These are phyloP conservation scores for Knipowitschia caucasica DNA, from an alignment of 2,797 vertebrate genomes.

Conservation along the genomic window DNA sequence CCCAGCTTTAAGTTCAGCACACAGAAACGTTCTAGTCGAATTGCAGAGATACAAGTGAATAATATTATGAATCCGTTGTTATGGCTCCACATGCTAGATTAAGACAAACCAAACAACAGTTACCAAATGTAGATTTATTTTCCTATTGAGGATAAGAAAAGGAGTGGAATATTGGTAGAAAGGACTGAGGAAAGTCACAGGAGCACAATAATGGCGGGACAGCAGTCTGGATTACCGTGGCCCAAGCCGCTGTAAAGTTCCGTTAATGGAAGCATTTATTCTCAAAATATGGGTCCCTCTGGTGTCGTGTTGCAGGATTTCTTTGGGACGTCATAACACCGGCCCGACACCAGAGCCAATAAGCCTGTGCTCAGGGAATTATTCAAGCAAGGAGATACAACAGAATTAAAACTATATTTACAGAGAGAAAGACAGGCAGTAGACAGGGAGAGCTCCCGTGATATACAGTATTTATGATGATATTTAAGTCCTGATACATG, in stretches of 20 bases:
- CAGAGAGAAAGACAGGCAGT: conserved; percentile 42
- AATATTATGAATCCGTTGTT: not conserved
- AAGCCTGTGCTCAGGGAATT: conserved; percentile 14
- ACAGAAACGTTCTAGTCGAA: no score
- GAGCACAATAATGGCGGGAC: conserved; percentile 53
- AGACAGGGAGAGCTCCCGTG: conserved; percentile 14
- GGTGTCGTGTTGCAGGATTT: conserved; percentile 41
- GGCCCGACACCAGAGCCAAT: conserved; percentile 22
- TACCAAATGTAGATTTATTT: conserved; percentile 73
- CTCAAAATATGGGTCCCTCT: conserved; percentile 45
- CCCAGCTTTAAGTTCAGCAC: no score
- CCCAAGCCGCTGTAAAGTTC: conserved; percentile 31
- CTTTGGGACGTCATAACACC: conserved; percentile 41
- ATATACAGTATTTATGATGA: conserved; percentile 26
- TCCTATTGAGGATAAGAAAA: conserved; percentile 58
- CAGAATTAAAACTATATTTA: conserved; percentile 57
- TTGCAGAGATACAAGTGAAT: not conserved
- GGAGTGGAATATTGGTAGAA: conserved; percentile 44
- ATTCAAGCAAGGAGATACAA: conserved; percentile 29
- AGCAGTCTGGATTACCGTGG: conserved; percentile 41
- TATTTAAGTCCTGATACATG: conserved; percentile 46
- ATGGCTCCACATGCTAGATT: not conserved
- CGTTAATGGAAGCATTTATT: conserved; percentile 57
- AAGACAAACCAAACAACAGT: conserved; percentile 1
- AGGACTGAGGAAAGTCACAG: conserved; percentile 51